phyloP scores from a whole-genome alignment of 2,797 vertebrate genomes.

The Poecilia picta region DNA sequence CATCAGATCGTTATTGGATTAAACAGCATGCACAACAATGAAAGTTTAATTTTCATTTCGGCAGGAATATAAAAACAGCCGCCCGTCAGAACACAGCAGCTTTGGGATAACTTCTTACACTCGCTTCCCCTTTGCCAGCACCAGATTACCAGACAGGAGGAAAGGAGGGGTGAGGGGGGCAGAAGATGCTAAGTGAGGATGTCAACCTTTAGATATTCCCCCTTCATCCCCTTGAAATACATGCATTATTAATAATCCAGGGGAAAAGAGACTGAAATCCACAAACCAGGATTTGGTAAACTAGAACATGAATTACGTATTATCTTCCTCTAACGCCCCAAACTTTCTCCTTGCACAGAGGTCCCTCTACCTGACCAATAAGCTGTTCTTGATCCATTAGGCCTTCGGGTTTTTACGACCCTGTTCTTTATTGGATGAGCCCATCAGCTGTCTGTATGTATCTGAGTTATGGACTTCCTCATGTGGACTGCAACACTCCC shows the following conservation, averaged over 20 bases:
- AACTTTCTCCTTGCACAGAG: constrained; percentile 39
- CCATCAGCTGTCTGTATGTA: constrained; percentile 72
- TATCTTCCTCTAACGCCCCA: constrained; percentile 3
- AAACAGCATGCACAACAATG: constrained; percentile 93
- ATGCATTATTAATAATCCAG: constrained; percentile 62
- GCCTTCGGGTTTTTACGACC: constrained; percentile 71
- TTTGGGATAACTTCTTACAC: constrained; percentile 72
- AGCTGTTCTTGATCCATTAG: constrained; percentile 79
- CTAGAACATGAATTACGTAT: background rate
- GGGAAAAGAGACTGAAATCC: constrained; percentile 7
- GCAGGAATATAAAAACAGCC: constrained; percentile 73
- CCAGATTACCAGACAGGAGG: constrained; percentile 59
- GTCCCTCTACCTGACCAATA: constrained; percentile 70
- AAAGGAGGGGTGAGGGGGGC: background rate
- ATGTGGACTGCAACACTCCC: constrained; percentile 35
- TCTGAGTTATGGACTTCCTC: constrained; percentile 73
- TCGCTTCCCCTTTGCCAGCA: constrained; percentile 57
- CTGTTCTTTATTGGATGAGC: constrained; percentile 75
- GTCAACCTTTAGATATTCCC: constrained; percentile 56
- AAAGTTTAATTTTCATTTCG: constrained; percentile 92
- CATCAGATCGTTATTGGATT: constrained; percentile 97
- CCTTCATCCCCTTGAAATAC: constrained; percentile 21
- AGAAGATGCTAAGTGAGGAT: constrained; percentile 64
- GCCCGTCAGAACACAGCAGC: constrained; percentile 75
- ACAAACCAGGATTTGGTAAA: constrained; percentile 20